Base-by-base conservation (phyloP, 2,113 vertebrate species). In the Rallus limicola region DNA sequence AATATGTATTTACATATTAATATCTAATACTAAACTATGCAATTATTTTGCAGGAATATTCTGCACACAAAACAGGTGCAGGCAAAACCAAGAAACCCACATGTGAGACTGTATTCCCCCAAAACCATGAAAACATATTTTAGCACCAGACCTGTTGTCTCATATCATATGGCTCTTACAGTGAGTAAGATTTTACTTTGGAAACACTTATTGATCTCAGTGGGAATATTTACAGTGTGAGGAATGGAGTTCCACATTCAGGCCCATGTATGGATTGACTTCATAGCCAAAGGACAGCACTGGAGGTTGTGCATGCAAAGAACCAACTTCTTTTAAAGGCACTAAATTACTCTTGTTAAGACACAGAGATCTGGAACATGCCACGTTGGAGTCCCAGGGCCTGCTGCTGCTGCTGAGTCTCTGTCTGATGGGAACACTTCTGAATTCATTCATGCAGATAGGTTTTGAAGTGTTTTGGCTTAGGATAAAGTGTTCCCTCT, bases 341-440 rank as follows among this genome's bases (percentile, higher is more conserved):
- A 58, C 33, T 44, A 16, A 7, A 31, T 26, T 40, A n/a, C 14
- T 24, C 36, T 56, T 3, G 1, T 16, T n/a, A 42, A 72, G 16
- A 69, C 33, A 56, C 4, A n/a, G 31, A 82, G 20, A 60, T 31
- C 18, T 70, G 60, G 18, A 81, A 53, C 28, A 28, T 2, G 16
- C 6, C 15, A 5, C 0, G 0, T 12, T 31, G 5, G 29, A 59
- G 40, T 67, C 28, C 62, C 46, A 67, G 7, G 36, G 18, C 14
- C 17, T 31, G 5, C 8, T 23, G 31, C 31, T 60, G 6, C 23
- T 10, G 2, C 16, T 31, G 34, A 77, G 24, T 15, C 7, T 64
- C 53, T 0, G 0, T 10, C 13, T 1, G 2, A 42, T 29, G 5
- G 23, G 21, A 87, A 29, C 9, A 3, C 10, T 71, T 76, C 18